phyloP scores from a whole-genome alignment of 2,113 vertebrate species.

The Romanogobio albipinnatus region DNA sequence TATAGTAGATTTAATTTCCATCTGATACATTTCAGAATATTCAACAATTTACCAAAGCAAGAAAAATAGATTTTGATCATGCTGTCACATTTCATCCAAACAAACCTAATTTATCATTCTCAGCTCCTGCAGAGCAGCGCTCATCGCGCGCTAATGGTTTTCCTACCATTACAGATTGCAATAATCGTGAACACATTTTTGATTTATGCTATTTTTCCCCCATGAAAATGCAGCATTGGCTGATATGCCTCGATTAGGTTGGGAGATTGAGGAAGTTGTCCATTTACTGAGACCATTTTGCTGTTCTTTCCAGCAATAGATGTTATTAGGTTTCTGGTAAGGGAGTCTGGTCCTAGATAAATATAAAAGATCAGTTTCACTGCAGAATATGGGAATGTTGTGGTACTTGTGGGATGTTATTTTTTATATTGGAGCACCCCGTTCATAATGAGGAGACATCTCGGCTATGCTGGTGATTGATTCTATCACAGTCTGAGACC shows the following conservation, averaged over 20 bases:
- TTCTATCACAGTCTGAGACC: constrained; percentile 56
- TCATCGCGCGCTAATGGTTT: constrained; percentile 16
- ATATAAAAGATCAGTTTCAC: constrained; percentile 55
- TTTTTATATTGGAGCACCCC: constrained; percentile 45
- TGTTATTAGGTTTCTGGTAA: neutral
- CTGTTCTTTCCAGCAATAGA: neutral
- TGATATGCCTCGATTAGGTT: neutral
- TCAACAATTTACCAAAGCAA: neutral
- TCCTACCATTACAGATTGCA: constrained; percentile 9
- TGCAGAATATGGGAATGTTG: constrained; percentile 32
- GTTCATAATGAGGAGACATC: constrained; percentile 63
- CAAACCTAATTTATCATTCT: constrained; percentile 28
- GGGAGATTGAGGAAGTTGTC: constrained; percentile 3
- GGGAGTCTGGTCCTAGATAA: neutral
- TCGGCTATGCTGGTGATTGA: constrained; percentile 66
- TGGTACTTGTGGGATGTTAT: constrained; percentile 34
- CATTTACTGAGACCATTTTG: neutral
- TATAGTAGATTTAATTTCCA: neutral
- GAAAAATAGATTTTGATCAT: neutral
- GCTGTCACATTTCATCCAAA: constrained; percentile 11
- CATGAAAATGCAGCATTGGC: constrained; percentile 52
- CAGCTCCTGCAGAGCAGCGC: constrained; percentile 4
- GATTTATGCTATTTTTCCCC: constrained; percentile 60
- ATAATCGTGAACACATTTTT: constrained; percentile 34
- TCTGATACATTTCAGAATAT: neutral